Evolutionary conservation across 37 sponge, comb jelly and placozoan genomes (phyloP).

Genomic region (Petrosia ficiformis): DNA sequence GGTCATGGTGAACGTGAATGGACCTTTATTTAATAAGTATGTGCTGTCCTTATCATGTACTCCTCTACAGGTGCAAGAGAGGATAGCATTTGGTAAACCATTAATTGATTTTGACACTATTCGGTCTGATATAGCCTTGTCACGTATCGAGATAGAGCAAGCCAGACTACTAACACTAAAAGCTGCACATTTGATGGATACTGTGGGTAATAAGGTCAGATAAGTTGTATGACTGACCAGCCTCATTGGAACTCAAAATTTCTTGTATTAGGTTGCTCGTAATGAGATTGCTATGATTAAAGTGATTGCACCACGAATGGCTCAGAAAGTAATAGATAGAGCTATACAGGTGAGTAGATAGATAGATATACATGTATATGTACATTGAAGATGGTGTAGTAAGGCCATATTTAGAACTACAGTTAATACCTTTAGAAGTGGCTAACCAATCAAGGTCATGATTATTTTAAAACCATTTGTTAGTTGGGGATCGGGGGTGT

Average conservation of each 20-base stretch:
- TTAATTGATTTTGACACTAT: constrained; percentile 62
- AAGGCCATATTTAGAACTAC: too few relatives aligned
- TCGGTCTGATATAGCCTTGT: constrained; percentile 62
- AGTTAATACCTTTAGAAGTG: too few relatives aligned
- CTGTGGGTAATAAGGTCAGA: constrained; percentile 61
- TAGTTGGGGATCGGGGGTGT: too few relatives aligned
- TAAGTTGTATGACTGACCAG: not conserved
- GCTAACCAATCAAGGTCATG: too few relatives aligned
- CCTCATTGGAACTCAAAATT: not conserved
- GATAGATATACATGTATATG: too few relatives aligned
- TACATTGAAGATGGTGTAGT: too few relatives aligned
- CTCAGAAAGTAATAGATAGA: constrained; percentile 78
- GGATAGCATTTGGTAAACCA: constrained; percentile 69
- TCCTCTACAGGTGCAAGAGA: constrained; percentile 42
- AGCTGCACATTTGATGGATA: constrained; percentile 87
- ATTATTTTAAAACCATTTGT: not conserved
- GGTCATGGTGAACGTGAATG: too few relatives aligned
- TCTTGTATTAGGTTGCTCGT: constrained; percentile 32
- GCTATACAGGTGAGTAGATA: constrained; percentile 76
- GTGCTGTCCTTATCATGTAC: too few relatives aligned
- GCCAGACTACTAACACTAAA: constrained; percentile 79
- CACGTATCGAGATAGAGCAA: constrained; percentile 83
- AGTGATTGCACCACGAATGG: constrained; percentile 80
- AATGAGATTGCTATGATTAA: constrained; percentile 89
- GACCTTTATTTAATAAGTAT: too few relatives aligned